Base-by-base conservation (phyloP, 2,797 vertebrate genomes). In the Pachyuromys duprasi region DNA sequence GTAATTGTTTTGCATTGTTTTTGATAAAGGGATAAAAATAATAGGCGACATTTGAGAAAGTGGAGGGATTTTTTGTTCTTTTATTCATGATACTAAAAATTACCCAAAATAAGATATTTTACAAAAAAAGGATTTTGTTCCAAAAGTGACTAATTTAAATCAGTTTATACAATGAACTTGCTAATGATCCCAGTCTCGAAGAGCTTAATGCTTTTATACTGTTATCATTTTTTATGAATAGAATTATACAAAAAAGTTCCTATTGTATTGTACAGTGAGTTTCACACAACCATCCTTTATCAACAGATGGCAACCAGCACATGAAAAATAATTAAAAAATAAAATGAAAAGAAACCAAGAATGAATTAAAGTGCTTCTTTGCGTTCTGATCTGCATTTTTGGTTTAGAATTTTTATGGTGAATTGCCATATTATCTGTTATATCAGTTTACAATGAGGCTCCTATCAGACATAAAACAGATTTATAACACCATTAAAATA, bases 401-500 rank as follows among this genome's bases (percentile, higher is more conserved):
- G 98, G 98, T 98, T 98, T 98, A 98, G 98, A 98, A 98, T 99
- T 99, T 99, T 99, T 99, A 99, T 99, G 98, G 98, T 98, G 98
- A 98, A 98, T 99, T 99, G 98, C 99, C 98, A 98, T 98, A 99
- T 99, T 99, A 99, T 99, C 98, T 99, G 98, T 99, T 99, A 98
- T 98, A 99, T 98, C 98, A 98, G 98, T 98, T 99, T 98, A 98
- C 98, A 99, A 99, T 98, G 99, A 99, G 98, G 98, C 98, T 98
- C 98, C 98, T 98, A 99, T 99, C 98, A 99, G 98, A 98, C 99
- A 99, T 99, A 99, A 99, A 99, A 98, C 98, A 99, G 99, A 99
- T 99, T 99, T 99, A 99, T 99, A 98, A 99, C 98, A 98, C 98
- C 98, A 99, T 99, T 99, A 99, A 99, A 99, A 99, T 98, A 98